Base-by-base conservation (phyloP, 1,140 invertebrate genomes). In the Oscheius sp. region DNA sequence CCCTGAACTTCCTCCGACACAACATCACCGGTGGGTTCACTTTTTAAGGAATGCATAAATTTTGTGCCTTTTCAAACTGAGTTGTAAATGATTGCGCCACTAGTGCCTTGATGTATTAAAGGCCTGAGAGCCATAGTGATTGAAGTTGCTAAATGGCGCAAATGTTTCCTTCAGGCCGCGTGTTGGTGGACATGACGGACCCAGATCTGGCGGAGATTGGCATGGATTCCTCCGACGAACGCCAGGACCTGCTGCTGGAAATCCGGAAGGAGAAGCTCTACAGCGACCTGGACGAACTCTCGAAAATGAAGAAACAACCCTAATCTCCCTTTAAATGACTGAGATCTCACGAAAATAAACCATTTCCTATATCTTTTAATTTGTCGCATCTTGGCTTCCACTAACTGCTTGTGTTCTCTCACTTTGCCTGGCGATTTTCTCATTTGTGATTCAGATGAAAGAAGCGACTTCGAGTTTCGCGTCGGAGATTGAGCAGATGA, bases 161-260 rank as follows among this genome's bases (percentile, higher is more conserved):
- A 10, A 26, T 1, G 4, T 66, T 66, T 52, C 0, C 63, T 67
- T 36, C 64, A 76, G 75, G 75, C 1, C 38, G 75, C 15, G 70
- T 76, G 23, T 66, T 76, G 7, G 59, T 76, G 36, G 75, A 76
- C 10, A 75, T 76, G 31, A 46, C 64, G 2, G 75, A 76, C 38
- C 35, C 38, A 15, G 75, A 76, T 64, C 38, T 76, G 3, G 29
- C 20, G 0, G 67, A 68, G n/a, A 61, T 76, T 32, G 71, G 75
- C 1, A 26, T 75, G 2, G 61, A 61, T 29, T 49, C n/a, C 42
- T 35, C 7, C 7, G 75, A 76, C 15, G 75, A 76, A 26, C 31
- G 74, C 23, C 69, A 76, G 38, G 75, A 75, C 45, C 35, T 76
- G n/a, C 42, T 76, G 35, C 38, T 76, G 29, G 75, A 76, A 29